A percentile compares a stretch with the other conserved stretches of the same genome.
Evolutionary conservation across 35 echinoderm and acorn worm species (phyloP).

Genomic region (Lytechinus variegatus): DNA sequence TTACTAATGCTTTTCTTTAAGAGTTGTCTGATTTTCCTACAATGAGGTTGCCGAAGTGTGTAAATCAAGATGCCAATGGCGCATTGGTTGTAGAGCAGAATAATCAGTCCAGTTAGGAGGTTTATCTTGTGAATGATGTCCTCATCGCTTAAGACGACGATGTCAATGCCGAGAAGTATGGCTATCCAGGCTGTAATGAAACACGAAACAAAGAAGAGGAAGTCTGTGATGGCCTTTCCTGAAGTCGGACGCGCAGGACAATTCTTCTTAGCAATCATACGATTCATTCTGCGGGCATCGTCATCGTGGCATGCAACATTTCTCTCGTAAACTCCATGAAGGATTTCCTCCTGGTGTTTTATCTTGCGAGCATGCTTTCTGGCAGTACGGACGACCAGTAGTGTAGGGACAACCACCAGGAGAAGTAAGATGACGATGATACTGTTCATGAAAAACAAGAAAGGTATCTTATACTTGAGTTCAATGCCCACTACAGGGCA

Average conservation of each 20-base stretch:
- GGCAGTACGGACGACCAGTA: background rate
- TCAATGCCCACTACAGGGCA: background rate
- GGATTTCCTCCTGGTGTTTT: background rate
- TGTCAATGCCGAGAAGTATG: background rate
- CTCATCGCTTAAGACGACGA: background rate
- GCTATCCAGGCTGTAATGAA: background rate
- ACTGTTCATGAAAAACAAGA: background rate
- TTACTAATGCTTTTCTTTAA: background rate
- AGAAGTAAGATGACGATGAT: background rate
- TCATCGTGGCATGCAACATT: background rate
- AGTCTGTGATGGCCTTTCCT: background rate
- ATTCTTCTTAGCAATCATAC: background rate
- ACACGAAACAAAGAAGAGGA: background rate
- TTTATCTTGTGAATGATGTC: background rate
- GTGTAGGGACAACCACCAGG: background rate
- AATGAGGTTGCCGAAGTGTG: constrained; percentile 1
- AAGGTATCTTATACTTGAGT: background rate
- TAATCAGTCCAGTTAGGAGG: background rate
- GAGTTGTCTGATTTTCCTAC: background rate
- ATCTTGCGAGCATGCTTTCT: background rate
- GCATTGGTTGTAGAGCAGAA: background rate
- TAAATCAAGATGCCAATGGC: constrained; percentile 8
- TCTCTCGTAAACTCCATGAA: background rate
- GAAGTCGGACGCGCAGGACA: background rate
- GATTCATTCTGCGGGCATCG: background rate